These are phyloP conservation scores for Globia sparganii DNA, from an alignment of 2,888 invertebrate species.

Conservation along the genomic window DNA sequence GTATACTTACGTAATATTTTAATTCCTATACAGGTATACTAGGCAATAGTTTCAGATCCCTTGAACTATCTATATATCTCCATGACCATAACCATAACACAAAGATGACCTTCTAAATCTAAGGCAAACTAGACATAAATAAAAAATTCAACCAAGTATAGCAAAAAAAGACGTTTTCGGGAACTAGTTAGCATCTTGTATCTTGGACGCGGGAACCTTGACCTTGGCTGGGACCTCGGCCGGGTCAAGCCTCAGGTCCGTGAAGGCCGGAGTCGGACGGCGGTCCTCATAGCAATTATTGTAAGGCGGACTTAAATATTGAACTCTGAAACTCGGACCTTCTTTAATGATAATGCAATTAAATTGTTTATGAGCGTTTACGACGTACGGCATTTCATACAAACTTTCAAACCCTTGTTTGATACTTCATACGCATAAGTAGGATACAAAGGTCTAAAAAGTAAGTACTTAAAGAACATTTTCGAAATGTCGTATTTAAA, in stretches of 20 bases:
- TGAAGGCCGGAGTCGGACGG: slow-evolving; percentile 61
- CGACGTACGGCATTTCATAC: no score
- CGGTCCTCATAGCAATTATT: slow-evolving; percentile 45
- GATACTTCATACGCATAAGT: no score
- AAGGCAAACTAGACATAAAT: slow-evolving; percentile 19
- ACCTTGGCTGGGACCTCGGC: slow-evolving; percentile 63
- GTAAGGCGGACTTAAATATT: slow-evolving; percentile 27
- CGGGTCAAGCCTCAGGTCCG: slow-evolving; percentile 60
- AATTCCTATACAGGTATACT: background rate
- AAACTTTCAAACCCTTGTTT: no score
- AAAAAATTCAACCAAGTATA: slow-evolving; percentile 29
- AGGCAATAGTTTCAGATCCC: background rate
- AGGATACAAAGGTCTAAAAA: no score
- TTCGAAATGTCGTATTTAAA: no score
- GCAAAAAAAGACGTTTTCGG: slow-evolving; percentile 56
- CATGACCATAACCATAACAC: background rate
- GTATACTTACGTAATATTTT: background rate
- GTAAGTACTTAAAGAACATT: no score
- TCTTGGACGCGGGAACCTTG: slow-evolving; percentile 60
- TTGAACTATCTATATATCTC: background rate
- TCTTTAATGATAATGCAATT: slow-evolving; percentile 29
- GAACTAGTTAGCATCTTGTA: slow-evolving; percentile 56
- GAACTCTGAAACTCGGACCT: slow-evolving; percentile 1
- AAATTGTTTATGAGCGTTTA: no score
- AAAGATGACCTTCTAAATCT: slow-evolving; percentile 13